Evolutionary conservation across 2,113 vertebrate species (phyloP), one percentile per base, ranked within the genome.

Genomic region (Semicossyphus pulcher): DNA sequence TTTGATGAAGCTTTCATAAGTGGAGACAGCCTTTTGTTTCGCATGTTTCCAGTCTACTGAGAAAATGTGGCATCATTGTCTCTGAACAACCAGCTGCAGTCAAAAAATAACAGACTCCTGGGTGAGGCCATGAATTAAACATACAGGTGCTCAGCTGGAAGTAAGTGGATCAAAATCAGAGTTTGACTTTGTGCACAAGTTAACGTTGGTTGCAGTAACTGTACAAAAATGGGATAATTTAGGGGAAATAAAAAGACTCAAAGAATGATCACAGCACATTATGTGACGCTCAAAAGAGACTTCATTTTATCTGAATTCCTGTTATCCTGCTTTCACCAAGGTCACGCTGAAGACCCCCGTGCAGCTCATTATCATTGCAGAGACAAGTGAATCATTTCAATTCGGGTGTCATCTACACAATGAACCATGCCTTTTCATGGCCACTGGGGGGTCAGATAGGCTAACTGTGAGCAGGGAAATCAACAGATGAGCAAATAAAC

Each of bases 91-190:
- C 63, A 77, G 57, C 76, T 81, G 81, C 31, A 66, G 48, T 62
- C 9, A 20, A 53, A 72, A 76, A 70, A 72, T 12, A 71, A 76
- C 67, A 78, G 57, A 63, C 48, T 56, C 47, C 21, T 49, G 65
- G 76, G 65, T 45, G 65, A 86, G 76, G 47, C 48, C 45, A 86
- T 86, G 77, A 88, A 89, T 87, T 81, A 90, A 88, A 86, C 71
- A 87, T 87, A 68, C 80, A 80, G 72, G 76, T 75, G 72, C 67
- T 80, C 72, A 44, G 70, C 73, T 84, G 78, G 85, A 89, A 70
- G 72, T 57, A 20, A 42, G 72, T 42, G 47, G 78, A 78, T 88
- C 63, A 89, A 76, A 69, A 82, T 59, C 42, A 47, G 47, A 78
- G 44, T 12, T 41, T 28, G 63, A 32, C 53, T 72, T 20, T 82